These are phyloP conservation scores for Oenanthe oenanthe DNA, from an alignment of 2,113 vertebrate species.

Conservation along the genomic window DNA sequence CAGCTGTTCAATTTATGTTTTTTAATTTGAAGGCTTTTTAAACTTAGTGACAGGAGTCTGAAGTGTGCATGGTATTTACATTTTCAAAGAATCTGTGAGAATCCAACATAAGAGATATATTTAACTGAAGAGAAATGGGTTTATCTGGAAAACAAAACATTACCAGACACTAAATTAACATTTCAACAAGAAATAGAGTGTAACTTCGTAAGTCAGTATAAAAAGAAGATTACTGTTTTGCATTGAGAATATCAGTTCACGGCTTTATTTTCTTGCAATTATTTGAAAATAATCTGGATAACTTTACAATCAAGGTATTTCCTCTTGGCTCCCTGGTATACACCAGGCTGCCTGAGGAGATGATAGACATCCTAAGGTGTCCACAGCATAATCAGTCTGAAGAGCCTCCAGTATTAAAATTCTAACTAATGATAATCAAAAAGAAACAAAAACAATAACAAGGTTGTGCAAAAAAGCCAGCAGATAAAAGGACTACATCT, in stretches of 20 bases:
- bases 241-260: conserved; percentile 71
- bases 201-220: conserved; percentile 65
- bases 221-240: conserved; percentile 60
- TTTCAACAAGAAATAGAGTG: conserved; percentile 23
- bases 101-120: neutral
- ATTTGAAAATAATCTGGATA: conserved; percentile 83
- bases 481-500: conserved; percentile 14
- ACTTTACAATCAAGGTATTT: conserved; percentile 85
- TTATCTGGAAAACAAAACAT: neutral
- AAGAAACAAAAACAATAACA: conserved; percentile 70
- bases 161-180: neutral
- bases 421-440: conserved; percentile 80
- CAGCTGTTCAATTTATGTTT: neutral
- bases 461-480: conserved; percentile 7
- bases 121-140: neutral
- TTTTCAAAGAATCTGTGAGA: neutral
- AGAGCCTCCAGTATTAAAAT: conserved; percentile 80
- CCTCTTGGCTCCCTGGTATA: conserved; percentile 80
- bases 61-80: neutral
- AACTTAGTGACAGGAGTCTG: neutral
- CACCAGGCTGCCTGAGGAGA: conserved; percentile 80
- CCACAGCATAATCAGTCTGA: conserved; percentile 83
- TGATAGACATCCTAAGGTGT: conserved; percentile 81
- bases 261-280: conserved; percentile 82
- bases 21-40: neutral